Conservation (phyloP, 2,888 invertebrate genomes). For the Tuta absoluta region DNA sequence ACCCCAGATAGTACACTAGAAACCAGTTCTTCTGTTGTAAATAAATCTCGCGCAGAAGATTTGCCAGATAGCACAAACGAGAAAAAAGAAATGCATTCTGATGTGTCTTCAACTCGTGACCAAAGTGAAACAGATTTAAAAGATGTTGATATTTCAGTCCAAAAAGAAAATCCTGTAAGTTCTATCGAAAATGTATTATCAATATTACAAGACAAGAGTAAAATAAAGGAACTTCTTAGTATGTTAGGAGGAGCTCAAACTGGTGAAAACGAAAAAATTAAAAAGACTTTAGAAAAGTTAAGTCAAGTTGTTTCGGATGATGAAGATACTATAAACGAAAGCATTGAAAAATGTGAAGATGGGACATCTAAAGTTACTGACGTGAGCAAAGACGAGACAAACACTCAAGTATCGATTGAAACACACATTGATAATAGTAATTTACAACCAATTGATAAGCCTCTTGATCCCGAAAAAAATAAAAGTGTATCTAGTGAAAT, state of each 20-base stretch:
- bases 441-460: not conserved
- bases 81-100: conserved; percentile 51
- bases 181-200: conserved; percentile 63
- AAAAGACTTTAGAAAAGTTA: conserved; percentile 80
- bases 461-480: not conserved
- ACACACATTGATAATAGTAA: not conserved
- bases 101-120: conserved; percentile 57
- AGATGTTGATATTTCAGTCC: not conserved
- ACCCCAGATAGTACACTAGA: conserved; percentile 68
- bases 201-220: conserved; percentile 71
- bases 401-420: not conserved
- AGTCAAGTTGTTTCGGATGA: conserved; percentile 80
- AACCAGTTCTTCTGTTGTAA: conserved; percentile 38
- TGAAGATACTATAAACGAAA: conserved; percentile 50
- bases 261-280: conserved; percentile 73
- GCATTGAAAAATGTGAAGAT: conserved; percentile 3
- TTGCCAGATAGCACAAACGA: conserved; percentile 62
- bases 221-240: conserved; percentile 72
- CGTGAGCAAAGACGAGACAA: not conserved
- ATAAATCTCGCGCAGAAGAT: conserved; percentile 39
- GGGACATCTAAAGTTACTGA: not conserved
- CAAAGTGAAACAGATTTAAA: conserved; percentile 39
- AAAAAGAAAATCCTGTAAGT: conserved; percentile 43
- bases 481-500: not conserved
- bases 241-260: conserved; percentile 62